Percentiles rank a stretch among this genome's conserved stretches.
phyloP scores from a whole-genome alignment of 2,797 vertebrate genomes.

The Danionella dracula region DNA sequence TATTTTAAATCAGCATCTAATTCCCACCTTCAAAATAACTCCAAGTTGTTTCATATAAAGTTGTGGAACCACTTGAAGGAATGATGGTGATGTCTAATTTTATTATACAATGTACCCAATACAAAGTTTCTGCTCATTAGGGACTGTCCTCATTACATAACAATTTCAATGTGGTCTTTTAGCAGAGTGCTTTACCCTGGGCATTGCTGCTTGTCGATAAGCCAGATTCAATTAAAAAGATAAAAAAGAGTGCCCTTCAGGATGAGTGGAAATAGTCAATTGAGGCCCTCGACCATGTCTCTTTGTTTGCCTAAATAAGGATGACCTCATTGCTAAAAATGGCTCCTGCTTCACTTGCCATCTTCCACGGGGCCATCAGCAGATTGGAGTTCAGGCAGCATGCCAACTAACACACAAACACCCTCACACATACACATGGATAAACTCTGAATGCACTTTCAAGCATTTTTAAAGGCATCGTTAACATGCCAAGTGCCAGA shows the following conservation, averaged over 20 bases:
- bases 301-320: conserved; percentile 82
- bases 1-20: too few relatives aligned
- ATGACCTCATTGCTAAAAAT: conserved; percentile 85
- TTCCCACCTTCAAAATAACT: too few relatives aligned
- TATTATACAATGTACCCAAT: too few relatives aligned
- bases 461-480: background rate
- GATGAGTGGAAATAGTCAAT: conserved; percentile 74
- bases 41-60: too few relatives aligned
- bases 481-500: background rate
- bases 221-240: conserved; percentile 73
- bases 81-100: too few relatives aligned
- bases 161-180: conserved; percentile 55
- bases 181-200: conserved; percentile 23
- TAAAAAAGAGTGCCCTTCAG: conserved; percentile 75
- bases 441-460: background rate
- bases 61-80: too few relatives aligned
- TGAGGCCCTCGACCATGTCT: conserved; percentile 74
- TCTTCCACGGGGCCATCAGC: conserved; percentile 76
- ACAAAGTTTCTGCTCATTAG: too few relatives aligned
- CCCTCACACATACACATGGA: background rate
- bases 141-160: conserved; percentile 52
- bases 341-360: conserved; percentile 72
- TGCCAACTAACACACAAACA: conserved; percentile 60
- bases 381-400: conserved; percentile 75
- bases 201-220: conserved; percentile 56